A percentile compares a stretch with the other conserved stretches of the same genome.
Conservation (phyloP, 2,888 invertebrate species). For the Scrobipalpa atriplicella region DNA sequence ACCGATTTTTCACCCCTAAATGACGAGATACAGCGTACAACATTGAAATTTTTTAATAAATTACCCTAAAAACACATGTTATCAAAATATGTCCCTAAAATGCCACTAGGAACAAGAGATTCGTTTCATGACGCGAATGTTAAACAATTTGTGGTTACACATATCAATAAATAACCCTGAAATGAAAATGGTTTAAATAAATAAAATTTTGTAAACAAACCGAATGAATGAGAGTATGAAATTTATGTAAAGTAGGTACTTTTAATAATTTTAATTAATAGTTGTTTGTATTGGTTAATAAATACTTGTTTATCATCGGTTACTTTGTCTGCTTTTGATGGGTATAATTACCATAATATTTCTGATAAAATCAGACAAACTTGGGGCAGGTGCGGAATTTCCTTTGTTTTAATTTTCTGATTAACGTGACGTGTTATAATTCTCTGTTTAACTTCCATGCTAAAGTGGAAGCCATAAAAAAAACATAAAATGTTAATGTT, state of each 20-base stretch:
- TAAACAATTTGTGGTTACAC: neutral
- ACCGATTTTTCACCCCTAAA: no score
- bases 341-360: neutral
- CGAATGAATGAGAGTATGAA: slow-evolving; percentile 4
- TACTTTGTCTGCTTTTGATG: neutral
- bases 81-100: no score
- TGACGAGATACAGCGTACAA: no score
- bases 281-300: neutral
- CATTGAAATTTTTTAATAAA: no score
- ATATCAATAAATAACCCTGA: slow-evolving; percentile 1
- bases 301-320: neutral
- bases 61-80: no score
- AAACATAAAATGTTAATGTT: no score
- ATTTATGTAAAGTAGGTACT: slow-evolving; percentile 1
- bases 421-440: no score
- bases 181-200: neutral
- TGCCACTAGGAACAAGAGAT: no score
- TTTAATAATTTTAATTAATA: neutral
- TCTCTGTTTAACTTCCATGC: no score
- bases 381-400: neutral
- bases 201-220: neutral
- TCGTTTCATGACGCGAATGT: no score
- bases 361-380: neutral
- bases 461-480: no score
- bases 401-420: no score